phyloP scores from a whole-genome alignment of 2,113 vertebrate genomes.

The Oryzias javanicus region DNA sequence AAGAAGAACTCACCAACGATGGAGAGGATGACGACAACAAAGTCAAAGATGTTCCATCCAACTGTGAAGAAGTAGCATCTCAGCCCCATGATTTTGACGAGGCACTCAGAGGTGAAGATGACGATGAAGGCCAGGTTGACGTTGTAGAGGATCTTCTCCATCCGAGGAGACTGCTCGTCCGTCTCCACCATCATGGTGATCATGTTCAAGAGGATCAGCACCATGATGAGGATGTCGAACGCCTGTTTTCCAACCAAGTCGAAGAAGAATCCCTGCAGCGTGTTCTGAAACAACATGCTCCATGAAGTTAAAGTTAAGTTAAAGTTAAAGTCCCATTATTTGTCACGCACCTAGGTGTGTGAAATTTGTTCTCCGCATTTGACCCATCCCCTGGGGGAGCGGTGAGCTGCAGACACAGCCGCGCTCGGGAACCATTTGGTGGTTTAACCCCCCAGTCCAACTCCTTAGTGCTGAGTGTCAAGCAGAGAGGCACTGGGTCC shows the following conservation, averaged over 20 bases:
- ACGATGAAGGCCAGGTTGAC: slow-evolving; percentile 95
- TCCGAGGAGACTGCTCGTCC: slow-evolving; percentile 87
- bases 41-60: slow-evolving; percentile 99
- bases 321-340: too few species aligned
- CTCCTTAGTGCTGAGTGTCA: too few species aligned
- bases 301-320: too few species aligned
- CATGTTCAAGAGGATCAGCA: slow-evolving; percentile 98
- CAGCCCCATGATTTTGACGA: slow-evolving; percentile 89
- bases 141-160: slow-evolving; percentile 87
- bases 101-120: slow-evolving; percentile 91
- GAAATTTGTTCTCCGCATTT: too few species aligned
- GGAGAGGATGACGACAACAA: slow-evolving; percentile 97
- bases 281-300: slow-evolving; percentile 78
- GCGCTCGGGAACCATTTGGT: too few species aligned
- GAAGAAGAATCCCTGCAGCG: slow-evolving; percentile 91
- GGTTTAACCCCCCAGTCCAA: too few species aligned
- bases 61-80: slow-evolving; percentile 95
- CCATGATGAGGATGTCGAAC: slow-evolving; percentile 97
- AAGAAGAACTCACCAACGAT: slow-evolving; percentile 85
- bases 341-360: too few species aligned
- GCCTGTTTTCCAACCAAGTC: slow-evolving; percentile 92
- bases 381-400: too few species aligned
- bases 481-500: too few species aligned
- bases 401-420: too few species aligned
- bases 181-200: slow-evolving; percentile 99